Evolutionary conservation across 2,797 vertebrate genomes (phyloP).

Genomic region (Ispidina lecontei): DNA sequence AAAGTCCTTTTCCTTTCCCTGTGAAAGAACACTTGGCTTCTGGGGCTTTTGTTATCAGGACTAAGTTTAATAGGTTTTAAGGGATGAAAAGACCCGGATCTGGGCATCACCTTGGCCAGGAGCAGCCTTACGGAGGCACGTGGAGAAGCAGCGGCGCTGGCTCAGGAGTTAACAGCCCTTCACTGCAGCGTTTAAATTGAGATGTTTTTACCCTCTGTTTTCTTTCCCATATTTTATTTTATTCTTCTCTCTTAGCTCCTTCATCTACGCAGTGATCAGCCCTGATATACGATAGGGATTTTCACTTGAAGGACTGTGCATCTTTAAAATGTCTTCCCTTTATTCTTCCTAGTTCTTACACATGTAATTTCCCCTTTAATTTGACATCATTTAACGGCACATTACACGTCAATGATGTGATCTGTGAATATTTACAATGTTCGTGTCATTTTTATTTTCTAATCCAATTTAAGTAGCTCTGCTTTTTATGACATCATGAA

Average conservation of each 20-base stretch:
- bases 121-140: neutral
- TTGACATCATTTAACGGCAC: slow-evolving; percentile 87
- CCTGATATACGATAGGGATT: slow-evolving; percentile 74
- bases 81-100: neutral
- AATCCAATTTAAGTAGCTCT: slow-evolving; percentile 84
- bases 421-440: slow-evolving; percentile 87
- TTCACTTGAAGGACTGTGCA: slow-evolving; percentile 80
- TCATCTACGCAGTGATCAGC: slow-evolving; percentile 63
- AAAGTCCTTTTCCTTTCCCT: neutral
- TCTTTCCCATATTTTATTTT: slow-evolving; percentile 76
- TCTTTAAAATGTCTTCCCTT: slow-evolving; percentile 84
- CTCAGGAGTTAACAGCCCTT: slow-evolving; percentile 52
- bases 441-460: slow-evolving; percentile 87
- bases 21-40: neutral
- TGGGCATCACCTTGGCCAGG: neutral
- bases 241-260: slow-evolving; percentile 63
- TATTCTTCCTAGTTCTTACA: slow-evolving; percentile 81
- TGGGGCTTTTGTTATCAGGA: neutral
- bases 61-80: neutral
- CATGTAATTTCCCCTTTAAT: slow-evolving; percentile 86
- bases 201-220: slow-evolving; percentile 74
- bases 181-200: slow-evolving; percentile 50
- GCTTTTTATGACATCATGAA: slow-evolving; percentile 86
- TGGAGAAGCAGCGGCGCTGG: neutral
- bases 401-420: slow-evolving; percentile 86